phyloP scores from a whole-genome alignment of 1,140 invertebrate genomes.

The silkworm (Bombyx mori) region ASM3026992v2 NC_085112.1:13040501-13041000 shows the following conservation, averaged over 20 bases:
- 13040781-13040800: slow-evolving; percentile 78
- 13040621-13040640: slow-evolving; percentile 86
- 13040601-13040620: slow-evolving; percentile 82
- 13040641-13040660: slow-evolving; percentile 80
- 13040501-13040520: too few species aligned
- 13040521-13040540: slow-evolving; percentile 17
- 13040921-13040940: slow-evolving; percentile 88
- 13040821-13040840: slow-evolving; percentile 78
- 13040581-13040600: slow-evolving; percentile 83
- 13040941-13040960: slow-evolving; percentile 83
- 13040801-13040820: slow-evolving; percentile 79
- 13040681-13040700: slow-evolving; percentile 82
- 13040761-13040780: slow-evolving; percentile 74
- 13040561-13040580: slow-evolving; percentile 90
- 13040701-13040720: slow-evolving; percentile 89
- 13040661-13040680: slow-evolving; percentile 82
- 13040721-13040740: slow-evolving; percentile 88
- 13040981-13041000: slow-evolving; percentile 89
- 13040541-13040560: slow-evolving; percentile 86
- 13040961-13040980: slow-evolving; percentile 83
- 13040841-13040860: slow-evolving; percentile 84
- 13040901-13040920: slow-evolving; percentile 86
- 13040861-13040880: slow-evolving; percentile 85
- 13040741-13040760: slow-evolving; percentile 81
- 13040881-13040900: slow-evolving; percentile 89